A percentile compares a stretch with the other conserved stretches of the same genome.
Conservation (phyloP, 35 echinoderm and acorn worm genomes). For the Apostichopus parvimensis region DNA sequence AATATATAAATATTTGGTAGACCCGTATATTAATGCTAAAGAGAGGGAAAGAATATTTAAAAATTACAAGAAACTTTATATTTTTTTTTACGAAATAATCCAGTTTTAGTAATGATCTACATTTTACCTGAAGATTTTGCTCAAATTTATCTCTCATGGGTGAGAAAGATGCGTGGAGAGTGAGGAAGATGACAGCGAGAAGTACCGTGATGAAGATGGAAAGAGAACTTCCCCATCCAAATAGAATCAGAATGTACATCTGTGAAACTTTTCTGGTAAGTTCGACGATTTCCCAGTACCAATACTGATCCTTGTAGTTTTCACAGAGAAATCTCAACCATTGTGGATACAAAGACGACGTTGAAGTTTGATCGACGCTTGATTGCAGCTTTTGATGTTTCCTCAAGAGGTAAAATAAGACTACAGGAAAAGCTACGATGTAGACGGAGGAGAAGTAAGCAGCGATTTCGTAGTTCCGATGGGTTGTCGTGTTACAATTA, state of each 20-base stretch:
- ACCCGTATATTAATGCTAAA: too few relatives aligned
- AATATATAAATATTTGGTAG: too few relatives aligned
- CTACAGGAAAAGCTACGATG: constrained; percentile 45
- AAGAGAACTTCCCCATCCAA: neutral
- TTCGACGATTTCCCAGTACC: neutral
- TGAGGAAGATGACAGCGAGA: constrained; percentile 34
- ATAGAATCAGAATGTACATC: neutral
- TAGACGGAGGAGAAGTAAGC: constrained; percentile 31
- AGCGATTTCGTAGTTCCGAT: constrained; percentile 5
- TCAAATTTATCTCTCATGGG: constrained; percentile 47
- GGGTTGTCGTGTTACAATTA: constrained; percentile 22
- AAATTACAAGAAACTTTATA: too few relatives aligned
- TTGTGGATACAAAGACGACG: neutral
- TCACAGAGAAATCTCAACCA: neutral
- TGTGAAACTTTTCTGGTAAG: neutral
- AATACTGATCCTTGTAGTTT: neutral
- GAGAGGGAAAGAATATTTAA: too few relatives aligned
- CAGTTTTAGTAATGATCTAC: too few relatives aligned
- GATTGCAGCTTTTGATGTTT: neutral
- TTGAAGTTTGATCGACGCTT: neutral
- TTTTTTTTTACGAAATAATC: too few relatives aligned
- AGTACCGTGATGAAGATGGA: constrained; percentile 14
- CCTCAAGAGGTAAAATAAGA: constrained; percentile 13
- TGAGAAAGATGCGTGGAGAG: constrained; percentile 32
- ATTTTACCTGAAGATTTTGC: constrained; percentile 45